Percentiles rank a stretch among this genome's conserved stretches.
These are phyloP conservation scores for Tridacna gigas DNA, from an alignment of 2,888 invertebrate genomes.

Conservation along the genomic window DNA sequence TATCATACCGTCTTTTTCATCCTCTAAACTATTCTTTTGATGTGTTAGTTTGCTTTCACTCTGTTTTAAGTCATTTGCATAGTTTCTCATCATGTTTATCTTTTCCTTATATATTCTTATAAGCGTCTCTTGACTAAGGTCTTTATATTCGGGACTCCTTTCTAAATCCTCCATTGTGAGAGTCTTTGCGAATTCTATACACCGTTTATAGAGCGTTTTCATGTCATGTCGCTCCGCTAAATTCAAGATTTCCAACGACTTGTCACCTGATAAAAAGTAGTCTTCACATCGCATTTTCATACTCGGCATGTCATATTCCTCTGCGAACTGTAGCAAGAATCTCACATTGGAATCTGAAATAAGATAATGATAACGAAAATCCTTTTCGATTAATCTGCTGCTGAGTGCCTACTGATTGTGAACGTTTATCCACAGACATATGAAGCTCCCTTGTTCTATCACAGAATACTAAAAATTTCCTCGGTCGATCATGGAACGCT, in stretches of 20 bases:
- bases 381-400: too few relatives aligned
- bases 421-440: too few relatives aligned
- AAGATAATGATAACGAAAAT: neutral
- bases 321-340: conserved; percentile 83
- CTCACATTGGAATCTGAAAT: conserved; percentile 84
- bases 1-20: conserved; percentile 68
- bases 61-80: conserved; percentile 67
- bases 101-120: conserved; percentile 73
- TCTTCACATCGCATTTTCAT: conserved; percentile 84
- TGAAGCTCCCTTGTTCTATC: too few relatives aligned
- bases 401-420: too few relatives aligned
- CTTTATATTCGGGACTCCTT: conserved; percentile 67
- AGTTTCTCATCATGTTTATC: conserved; percentile 66
- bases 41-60: conserved; percentile 58
- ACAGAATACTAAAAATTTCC: too few relatives aligned
- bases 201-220: conserved; percentile 68
- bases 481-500: too few relatives aligned
- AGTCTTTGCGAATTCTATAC: conserved; percentile 76
- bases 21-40: conserved; percentile 58
- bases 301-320: conserved; percentile 84
- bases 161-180: conserved; percentile 77
- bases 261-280: conserved; percentile 78
- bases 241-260: conserved; percentile 78
- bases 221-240: conserved; percentile 75
- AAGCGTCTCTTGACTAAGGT: conserved; percentile 73